Evolutionary conservation across 2,113 vertebrate species (phyloP), one percentile per base, ranked within the genome.

Genomic region (Chroicocephalus ridibundus): DNA sequence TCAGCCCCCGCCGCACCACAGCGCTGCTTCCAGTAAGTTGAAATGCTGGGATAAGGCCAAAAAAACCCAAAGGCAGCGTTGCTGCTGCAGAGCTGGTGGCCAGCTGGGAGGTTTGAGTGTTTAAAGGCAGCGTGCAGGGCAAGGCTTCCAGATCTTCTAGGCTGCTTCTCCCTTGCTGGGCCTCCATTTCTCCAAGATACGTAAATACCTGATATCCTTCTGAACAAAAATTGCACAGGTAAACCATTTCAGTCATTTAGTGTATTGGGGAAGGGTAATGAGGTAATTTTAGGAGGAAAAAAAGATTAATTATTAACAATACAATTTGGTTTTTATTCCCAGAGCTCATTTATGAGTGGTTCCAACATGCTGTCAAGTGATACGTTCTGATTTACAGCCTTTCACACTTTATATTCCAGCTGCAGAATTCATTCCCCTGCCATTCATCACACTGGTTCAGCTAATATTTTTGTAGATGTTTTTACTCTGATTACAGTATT

Each of bases 251-350:
- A 40, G 36, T 15, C 44, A 64, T 46, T 78, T 57, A 80, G 11
- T 51, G 74, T n/a, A 31, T 4, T 58, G 22, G 31, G 57, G 70
- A 87, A 11, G 18, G n/a, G 61, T 47, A 87, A 82, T 34, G 24
- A 93, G 52, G 81, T 36, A 87, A 84, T 90, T 87, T 91, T 27
- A 68, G 54, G 13, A 65, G 62, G 38, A 18, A 8, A 71, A 81
- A 14, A 27, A n/a, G 44, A 66, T 36, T 81, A 88, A 92, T 81
- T 61, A 84, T 92, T 87, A 95, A 94, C 25, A 76, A n/a, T 3
- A 38, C 7, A 72, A 91, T 85, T 84, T 82, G 74, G 82, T 86
- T 96, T 95, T 95, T 79, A 93, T 82, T 88, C 86, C 20, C 29
- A 58, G 12, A 4, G 32, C 46, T 83, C 69, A 24, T 46, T 90